Conservation (phyloP, 2,797 vertebrate genomes). For the Pseudocheirus occidentalis region DNA sequence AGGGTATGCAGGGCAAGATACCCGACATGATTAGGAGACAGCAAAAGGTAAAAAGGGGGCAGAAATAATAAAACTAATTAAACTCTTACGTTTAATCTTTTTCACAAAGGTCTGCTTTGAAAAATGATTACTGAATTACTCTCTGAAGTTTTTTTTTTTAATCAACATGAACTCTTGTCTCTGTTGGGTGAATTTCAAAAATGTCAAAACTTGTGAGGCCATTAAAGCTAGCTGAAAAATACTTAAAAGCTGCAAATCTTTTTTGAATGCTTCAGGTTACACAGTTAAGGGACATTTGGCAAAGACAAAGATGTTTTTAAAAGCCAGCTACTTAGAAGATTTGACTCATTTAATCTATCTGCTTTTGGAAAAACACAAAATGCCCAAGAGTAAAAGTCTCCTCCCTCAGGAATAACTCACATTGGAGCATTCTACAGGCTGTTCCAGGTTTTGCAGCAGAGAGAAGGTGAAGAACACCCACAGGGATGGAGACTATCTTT, state of each 20-base stretch:
- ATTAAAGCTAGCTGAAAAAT: conserved; percentile 58
- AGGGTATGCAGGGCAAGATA: not conserved
- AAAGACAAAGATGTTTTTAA: conserved; percentile 53
- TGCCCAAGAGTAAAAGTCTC: conserved; percentile 31
- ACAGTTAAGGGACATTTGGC: conserved; percentile 58
- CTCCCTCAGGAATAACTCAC: not conserved
- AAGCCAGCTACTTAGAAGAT: conserved; percentile 53
- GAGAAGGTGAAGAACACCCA: not conserved
- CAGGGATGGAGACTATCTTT: not conserved
- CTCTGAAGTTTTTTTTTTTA: not conserved
- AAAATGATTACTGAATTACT: not conserved
- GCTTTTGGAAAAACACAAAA: conserved; percentile 44
- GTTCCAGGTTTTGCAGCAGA: not conserved
- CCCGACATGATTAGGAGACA: not conserved
- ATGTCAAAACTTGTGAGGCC: conserved; percentile 45
- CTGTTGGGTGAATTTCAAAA: not conserved
- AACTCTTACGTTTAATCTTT: not conserved
- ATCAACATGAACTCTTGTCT: not conserved
- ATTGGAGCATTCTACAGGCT: not conserved
- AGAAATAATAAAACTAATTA: not conserved
- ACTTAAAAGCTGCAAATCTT: conserved; percentile 58
- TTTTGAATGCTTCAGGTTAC: conserved; percentile 64
- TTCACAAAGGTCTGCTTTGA: not conserved
- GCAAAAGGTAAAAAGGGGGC: not conserved
- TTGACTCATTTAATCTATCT: conserved; percentile 50